phyloP scores from a whole-genome alignment of 2,797 vertebrate species.

The Falco concolor region DNA sequence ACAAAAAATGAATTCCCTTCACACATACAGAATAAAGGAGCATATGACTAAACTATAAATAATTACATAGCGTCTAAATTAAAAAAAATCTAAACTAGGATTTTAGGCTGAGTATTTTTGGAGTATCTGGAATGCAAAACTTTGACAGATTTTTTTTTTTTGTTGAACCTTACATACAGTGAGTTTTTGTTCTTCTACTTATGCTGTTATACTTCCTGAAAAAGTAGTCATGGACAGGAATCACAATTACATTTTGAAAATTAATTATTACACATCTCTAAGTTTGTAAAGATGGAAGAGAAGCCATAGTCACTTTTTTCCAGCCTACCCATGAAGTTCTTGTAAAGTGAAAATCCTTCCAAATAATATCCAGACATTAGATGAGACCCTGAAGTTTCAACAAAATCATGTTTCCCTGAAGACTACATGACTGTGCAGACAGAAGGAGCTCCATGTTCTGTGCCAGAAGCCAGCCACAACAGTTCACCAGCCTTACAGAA shows the following conservation, averaged over 20 bases:
- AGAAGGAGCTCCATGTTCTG: not conserved
- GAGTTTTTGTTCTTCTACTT: not conserved
- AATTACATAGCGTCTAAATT: not conserved
- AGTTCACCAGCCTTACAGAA: not conserved
- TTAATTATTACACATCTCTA: not conserved
- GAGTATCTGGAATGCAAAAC: not conserved
- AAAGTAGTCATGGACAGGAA: not conserved
- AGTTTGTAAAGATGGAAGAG: not conserved
- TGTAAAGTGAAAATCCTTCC: not conserved
- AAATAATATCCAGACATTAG: not conserved
- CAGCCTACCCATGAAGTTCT: not conserved
- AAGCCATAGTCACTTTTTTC: not conserved
- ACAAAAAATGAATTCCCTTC: not conserved
- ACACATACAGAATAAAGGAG: not conserved
- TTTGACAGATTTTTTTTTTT: not conserved
- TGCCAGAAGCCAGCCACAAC: not conserved
- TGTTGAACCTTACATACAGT: not conserved
- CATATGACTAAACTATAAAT: not conserved
- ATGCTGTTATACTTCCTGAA: not conserved
- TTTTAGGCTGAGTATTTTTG: not conserved
- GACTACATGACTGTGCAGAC: fast-evolving
- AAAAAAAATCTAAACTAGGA: not conserved
- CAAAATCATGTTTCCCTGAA: not conserved
- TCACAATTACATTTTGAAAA: not conserved
- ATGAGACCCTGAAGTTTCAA: not conserved